These are phyloP conservation scores for Clusia tigrina DNA, from an alignment of 2,888 invertebrate species.

Conservation along the genomic window DNA sequence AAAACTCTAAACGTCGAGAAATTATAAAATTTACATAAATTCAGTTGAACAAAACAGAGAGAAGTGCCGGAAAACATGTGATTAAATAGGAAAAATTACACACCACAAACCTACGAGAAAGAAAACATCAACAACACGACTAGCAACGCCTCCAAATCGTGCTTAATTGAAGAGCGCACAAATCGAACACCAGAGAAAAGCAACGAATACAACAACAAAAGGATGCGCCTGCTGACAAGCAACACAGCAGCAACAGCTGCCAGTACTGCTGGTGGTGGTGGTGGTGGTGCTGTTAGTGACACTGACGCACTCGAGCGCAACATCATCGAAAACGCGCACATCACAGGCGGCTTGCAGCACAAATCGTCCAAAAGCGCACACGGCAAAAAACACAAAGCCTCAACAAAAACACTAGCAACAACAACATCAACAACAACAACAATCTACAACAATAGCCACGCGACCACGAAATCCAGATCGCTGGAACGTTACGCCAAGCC, in stretches of 20 bases:
- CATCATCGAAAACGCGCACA: conserved; percentile 35
- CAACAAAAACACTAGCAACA: conserved; percentile 26
- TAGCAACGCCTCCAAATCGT: neutral
- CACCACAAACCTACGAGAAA: conserved; percentile 10
- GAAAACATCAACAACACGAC: conserved; percentile 7
- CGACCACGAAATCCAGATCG: conserved; percentile 54
- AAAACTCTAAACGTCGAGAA: neutral
- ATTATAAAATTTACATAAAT: conserved; percentile 41
- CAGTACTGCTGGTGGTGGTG: conserved; percentile 18
- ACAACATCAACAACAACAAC: conserved; percentile 31
- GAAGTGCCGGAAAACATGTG: conserved; percentile 48
- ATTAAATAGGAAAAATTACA: conserved; percentile 36
- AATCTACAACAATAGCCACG: conserved; percentile 23
- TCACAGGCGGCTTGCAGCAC: conserved; percentile 27
- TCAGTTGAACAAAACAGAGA: conserved; percentile 47
- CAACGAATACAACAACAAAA: neutral
- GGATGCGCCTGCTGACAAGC: neutral
- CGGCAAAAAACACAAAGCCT: conserved; percentile 16
- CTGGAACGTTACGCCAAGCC: conserved; percentile 57
- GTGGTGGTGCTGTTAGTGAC: neutral
- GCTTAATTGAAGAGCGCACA: neutral
- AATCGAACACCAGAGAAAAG: neutral
- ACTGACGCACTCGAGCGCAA: conserved; percentile 16
- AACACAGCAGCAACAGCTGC: conserved; percentile 24
- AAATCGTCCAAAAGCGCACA: neutral